Base-by-base conservation (phyloP, 2,797 vertebrate genomes). In the Pseudopleuronectes americanus region DNA sequence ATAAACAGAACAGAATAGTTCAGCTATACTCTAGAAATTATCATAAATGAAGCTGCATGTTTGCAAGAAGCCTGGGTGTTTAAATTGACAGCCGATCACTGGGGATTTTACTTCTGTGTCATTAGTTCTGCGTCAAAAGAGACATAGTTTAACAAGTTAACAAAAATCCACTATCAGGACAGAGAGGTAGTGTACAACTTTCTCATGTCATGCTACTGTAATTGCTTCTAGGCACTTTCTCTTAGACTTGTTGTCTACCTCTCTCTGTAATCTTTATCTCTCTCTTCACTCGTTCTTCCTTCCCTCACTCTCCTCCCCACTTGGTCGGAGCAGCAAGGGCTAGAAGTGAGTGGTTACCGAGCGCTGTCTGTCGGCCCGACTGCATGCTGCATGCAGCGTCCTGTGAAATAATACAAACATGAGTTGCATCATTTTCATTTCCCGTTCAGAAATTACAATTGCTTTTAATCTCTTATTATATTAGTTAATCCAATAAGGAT, bases 331-430 rank as follows among this genome's bases (percentile, higher is more conserved):
- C 97, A 99, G 98, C 98, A 99, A 95, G 95, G 96, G 88, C 95
- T 98, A 87, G 97, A 99, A 98, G 98, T 99, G 97, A 99, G 98
- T 99, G 93, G 63, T 68, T 84, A 71, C 76, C 38, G 66, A 77
- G 49, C 33, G n/a, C 79, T 77, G 48, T 71, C 54, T 38, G 43
- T 68, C 62, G 8, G 55, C 79, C 74, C 56, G 80, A 58, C 65
- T 86, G 90, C 91, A 91, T 92, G 87, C 79, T 84, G 86, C 88
- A 91, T 92, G 88, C 22, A 4, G 52, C 14, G 57, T 80, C 62
- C 58, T 62, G 65, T 64, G 14, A 54, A 68, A 64, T 19, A 66
- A 54, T 4, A 66, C 71, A 81, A 87, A 84, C 85, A 76, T 76
- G 73, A 58, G 84, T 71, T 86, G 77, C 53, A 45, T 38, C 8